phyloP scores from a whole-genome alignment of 1,140 invertebrate genomes.

The Apocrypta bakeri region DNA sequence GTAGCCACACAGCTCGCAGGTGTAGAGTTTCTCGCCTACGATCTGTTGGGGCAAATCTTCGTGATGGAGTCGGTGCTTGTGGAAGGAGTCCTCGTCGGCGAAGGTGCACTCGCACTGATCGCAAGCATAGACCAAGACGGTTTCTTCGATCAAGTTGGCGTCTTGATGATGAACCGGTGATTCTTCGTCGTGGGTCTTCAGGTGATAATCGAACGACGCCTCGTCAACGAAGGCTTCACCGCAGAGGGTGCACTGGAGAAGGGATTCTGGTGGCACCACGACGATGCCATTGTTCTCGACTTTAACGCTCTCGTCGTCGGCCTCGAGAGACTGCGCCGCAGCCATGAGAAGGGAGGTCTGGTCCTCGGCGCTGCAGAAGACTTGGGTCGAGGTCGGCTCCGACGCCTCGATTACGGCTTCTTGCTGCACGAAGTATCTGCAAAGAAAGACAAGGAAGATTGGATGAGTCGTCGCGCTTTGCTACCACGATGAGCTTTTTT shows the following conservation, averaged over 20 bases:
- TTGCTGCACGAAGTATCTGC: slow-evolving; percentile 71
- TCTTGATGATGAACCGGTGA: slow-evolving; percentile 15
- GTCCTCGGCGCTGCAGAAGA: slow-evolving; percentile 58
- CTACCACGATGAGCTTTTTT: slow-evolving; percentile 26
- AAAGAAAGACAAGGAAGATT: slow-evolving; percentile 70
- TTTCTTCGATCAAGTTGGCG: slow-evolving; percentile 25
- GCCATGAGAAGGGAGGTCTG: slow-evolving; percentile 58
- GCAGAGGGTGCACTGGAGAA: slow-evolving; percentile 65
- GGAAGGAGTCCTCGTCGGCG: slow-evolving; percentile 54
- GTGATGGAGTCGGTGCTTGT: slow-evolving; percentile 64
- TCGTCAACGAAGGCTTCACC: slow-evolving; percentile 69
- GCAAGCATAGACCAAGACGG: slow-evolving; percentile 59
- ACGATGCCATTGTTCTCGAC: slow-evolving; percentile 53
- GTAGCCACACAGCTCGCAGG: slow-evolving; percentile 68
- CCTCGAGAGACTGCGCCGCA: slow-evolving; percentile 51
- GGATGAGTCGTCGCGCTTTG: slow-evolving; percentile 58
- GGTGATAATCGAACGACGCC: slow-evolving; percentile 62
- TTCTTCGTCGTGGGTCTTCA: slow-evolving; percentile 49
- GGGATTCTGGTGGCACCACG: slow-evolving; percentile 39
- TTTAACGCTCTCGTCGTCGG: slow-evolving; percentile 46
- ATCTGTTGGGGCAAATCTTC: not conserved
- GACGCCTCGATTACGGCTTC: slow-evolving; percentile 44
- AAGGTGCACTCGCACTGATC: slow-evolving; percentile 68
- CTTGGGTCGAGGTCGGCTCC: slow-evolving; percentile 41
- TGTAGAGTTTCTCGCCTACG: slow-evolving; percentile 56